phyloP scores from a whole-genome alignment of 2,888 invertebrate species.

The Drosophila nr. perissopoda region DNA sequence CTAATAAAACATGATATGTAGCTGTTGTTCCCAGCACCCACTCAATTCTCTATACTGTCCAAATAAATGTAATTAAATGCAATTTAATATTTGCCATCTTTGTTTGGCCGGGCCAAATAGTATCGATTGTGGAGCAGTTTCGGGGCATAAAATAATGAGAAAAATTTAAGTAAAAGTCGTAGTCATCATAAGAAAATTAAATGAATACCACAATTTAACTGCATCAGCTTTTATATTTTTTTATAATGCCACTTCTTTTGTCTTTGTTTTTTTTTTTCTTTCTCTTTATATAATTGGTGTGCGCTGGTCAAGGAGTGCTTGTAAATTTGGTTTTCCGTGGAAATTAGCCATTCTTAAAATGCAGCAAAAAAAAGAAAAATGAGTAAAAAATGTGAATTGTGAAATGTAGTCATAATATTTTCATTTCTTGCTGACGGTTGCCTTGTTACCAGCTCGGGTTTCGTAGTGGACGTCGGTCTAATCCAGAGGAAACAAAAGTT shows the following conservation, averaged over 20 bases:
- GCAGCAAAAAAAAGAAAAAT: constrained; percentile 3
- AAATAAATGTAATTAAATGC: constrained; percentile 71
- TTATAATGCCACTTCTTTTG: background rate
- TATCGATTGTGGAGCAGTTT: constrained; percentile 18
- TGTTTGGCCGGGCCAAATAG: constrained; percentile 32
- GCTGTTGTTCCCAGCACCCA: constrained; percentile 42
- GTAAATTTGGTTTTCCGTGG: constrained; percentile 14
- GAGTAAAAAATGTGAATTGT: constrained; percentile 38
- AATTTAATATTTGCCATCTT: constrained; percentile 56
- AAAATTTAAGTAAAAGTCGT: background rate
- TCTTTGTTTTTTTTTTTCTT: background rate
- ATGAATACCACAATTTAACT: background rate
- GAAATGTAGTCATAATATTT: constrained; percentile 56
- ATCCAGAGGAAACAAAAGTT: constrained; percentile 73
- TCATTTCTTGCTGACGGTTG: constrained; percentile 35
- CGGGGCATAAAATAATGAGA: constrained; percentile 7
- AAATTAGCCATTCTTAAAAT: constrained; percentile 49
- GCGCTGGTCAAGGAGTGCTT: background rate
- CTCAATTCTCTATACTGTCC: constrained; percentile 24
- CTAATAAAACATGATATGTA: constrained; percentile 68
- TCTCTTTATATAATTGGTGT: background rate
- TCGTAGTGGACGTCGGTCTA: constrained; percentile 59
- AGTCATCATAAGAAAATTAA: background rate
- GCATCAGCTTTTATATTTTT: background rate
- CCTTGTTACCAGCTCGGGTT: constrained; percentile 23